Evolutionary conservation across 2,888 invertebrate species (phyloP), one percentile per base, ranked within the genome.

Genomic region (Idaea straminata): DNA sequence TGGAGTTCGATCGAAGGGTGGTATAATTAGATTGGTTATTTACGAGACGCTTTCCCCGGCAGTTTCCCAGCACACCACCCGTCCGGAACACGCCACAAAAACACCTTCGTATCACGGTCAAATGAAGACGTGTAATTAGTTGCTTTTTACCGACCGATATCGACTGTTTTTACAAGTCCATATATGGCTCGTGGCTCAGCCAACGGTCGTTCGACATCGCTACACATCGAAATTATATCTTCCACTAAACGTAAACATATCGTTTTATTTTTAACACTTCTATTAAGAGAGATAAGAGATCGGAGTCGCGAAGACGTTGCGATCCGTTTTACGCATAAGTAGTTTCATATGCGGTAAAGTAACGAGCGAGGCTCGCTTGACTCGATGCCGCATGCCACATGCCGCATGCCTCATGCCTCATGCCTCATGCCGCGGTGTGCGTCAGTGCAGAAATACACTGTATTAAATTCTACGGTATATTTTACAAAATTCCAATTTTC

Each of bases 91-190:
- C 71, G 77, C 74, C 58, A 66, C 83, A 84, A 89, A 91, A 91
- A 88, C 87, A 80, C 69, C 79, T 75, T 73, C 79, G 80, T 84
- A 88, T 85, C 90, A 92, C 91, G 92, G 87, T 91, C 89, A 91
- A 92, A 92, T 92, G 92, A 89, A 92, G 90, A 89, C 86, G 76
- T 88, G 89, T 88, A 89, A 91, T 92, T 91, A 88, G 83, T 81
- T 78, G 78, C 80, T 88, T 89, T 89, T 91, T 89, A 68, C 75
- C 65, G 78, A 79, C 75, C 79, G 81, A 86, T 25, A 25, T 86
- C 82, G 84, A 77, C 74, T 78, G 78, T 83, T 85, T 86, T 88
- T 86, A 76, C 77, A 62, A 7, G 10, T 66, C 86, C 87, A 78
- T 87, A 84, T 84, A 87, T 78, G 84, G 86, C 77, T 67, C 74